These are phyloP conservation scores for Silurus lanzhouensis DNA, from an alignment of 2,797 vertebrate species.

Conservation along the genomic window DNA sequence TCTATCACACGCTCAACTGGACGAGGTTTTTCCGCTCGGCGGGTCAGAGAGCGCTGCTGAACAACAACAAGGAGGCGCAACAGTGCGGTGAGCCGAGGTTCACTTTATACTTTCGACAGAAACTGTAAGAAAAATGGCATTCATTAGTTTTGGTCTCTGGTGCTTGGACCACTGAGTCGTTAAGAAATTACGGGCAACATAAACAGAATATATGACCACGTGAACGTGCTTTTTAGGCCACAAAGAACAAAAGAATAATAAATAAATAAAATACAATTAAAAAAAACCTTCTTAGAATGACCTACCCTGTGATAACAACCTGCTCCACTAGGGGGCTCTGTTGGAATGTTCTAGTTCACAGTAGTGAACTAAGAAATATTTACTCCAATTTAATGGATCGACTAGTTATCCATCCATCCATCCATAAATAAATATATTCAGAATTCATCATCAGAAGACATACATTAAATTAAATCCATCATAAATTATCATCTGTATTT, in stretches of 20 bases:
- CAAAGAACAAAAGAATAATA: neutral
- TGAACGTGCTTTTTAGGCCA: neutral
- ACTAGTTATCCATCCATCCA: neutral
- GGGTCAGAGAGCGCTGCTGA: slow-evolving; percentile 86
- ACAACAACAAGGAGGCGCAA: slow-evolving; percentile 86
- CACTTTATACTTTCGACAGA: neutral
- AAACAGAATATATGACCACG: neutral
- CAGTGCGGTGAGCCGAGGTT: slow-evolving; percentile 85
- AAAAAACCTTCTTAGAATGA: neutral
- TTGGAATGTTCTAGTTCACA: neutral
- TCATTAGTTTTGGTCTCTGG: neutral
- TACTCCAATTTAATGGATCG: neutral
- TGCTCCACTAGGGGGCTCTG: slow-evolving; percentile 19
- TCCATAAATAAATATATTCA: no score
- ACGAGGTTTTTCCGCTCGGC: slow-evolving; percentile 88
- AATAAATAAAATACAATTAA: neutral
- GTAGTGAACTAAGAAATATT: neutral
- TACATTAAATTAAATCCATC: neutral
- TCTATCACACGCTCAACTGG: slow-evolving; percentile 98
- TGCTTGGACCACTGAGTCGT: neutral
- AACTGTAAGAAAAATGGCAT: neutral
- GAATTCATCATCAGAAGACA: neutral
- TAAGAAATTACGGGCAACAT: neutral
- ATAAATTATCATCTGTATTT: neutral
- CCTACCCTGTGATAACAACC: neutral